These are phyloP conservation scores for Burhinus oedicnemus DNA, from an alignment of 2,113 vertebrate genomes.

Conservation along the genomic window DNA sequence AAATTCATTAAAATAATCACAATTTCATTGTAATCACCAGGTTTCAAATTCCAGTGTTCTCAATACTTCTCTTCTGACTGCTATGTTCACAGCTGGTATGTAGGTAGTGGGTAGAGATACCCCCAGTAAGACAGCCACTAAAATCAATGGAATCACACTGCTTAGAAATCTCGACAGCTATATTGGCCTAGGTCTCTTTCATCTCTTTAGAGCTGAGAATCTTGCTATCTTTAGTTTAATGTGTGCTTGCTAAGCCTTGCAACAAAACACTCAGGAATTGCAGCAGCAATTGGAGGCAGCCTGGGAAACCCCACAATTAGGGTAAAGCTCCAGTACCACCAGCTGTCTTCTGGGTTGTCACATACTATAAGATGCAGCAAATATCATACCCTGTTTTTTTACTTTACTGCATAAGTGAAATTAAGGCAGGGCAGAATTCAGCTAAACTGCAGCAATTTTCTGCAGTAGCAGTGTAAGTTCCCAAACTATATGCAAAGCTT, in stretches of 20 bases:
- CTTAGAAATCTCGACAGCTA: not conserved
- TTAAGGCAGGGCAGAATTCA: not conserved
- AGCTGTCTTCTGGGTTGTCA: not conserved
- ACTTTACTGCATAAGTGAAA: accelerated
- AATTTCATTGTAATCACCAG: not conserved
- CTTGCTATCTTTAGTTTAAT: not conserved
- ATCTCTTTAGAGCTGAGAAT: not conserved
- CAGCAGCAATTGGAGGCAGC: not conserved
- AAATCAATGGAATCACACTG: not conserved
- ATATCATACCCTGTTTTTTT: not conserved
- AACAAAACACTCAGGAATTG: not conserved
- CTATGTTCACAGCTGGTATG: not conserved
- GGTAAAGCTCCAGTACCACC: not conserved
- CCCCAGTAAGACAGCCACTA: not conserved
- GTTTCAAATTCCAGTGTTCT: not conserved
- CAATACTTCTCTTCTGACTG: not conserved
- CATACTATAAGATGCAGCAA: not conserved
- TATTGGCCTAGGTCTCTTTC: not conserved
- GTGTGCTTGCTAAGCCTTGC: not conserved
- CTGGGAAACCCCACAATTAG: not conserved
- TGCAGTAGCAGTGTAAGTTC: not conserved
- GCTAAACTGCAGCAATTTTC: not conserved
- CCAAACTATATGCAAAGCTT: not conserved
- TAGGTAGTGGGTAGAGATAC: not conserved
- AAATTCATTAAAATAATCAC: not conserved